These are phyloP conservation scores for Aramus guarauna DNA, from an alignment of 2,113 vertebrate species.

Conservation along the genomic window DNA sequence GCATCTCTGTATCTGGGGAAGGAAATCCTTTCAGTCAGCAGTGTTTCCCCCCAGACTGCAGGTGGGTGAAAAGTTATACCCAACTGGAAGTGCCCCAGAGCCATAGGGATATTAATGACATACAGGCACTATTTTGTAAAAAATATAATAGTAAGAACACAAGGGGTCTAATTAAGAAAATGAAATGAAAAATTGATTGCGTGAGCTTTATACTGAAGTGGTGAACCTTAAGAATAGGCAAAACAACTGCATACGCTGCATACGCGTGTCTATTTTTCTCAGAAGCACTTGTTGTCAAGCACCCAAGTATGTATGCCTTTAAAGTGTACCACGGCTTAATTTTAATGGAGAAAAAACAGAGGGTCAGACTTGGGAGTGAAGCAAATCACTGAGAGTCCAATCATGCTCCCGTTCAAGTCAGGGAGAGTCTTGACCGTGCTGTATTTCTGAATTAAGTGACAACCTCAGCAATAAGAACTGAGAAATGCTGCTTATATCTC, in stretches of 20 bases:
- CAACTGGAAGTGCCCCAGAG: constrained; percentile 74
- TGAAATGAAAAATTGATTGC: background rate
- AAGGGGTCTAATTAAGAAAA: constrained; percentile 47
- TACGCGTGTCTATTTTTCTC: background rate
- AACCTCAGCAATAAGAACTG: background rate
- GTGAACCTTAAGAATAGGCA: background rate
- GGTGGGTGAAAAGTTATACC: constrained; percentile 86
- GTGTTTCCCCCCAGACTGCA: constrained; percentile 75
- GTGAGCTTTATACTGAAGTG: constrained; percentile 20
- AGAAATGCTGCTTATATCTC: background rate
- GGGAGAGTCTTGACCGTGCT: background rate
- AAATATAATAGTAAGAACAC: background rate
- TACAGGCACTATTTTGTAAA: background rate
- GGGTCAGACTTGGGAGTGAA: background rate
- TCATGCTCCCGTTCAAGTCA: background rate
- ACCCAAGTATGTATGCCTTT: background rate
- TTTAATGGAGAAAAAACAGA: background rate
- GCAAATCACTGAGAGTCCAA: background rate
- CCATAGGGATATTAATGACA: constrained; percentile 71
- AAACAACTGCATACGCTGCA: background rate
- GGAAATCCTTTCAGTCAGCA: constrained; percentile 91
- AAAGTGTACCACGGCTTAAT: background rate
- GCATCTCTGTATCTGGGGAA: constrained; percentile 80
- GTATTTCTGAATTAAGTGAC: background rate
- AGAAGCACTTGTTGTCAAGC: background rate